Evolutionary conservation across 2,113 vertebrate species (phyloP).

Genomic region (Solea solea): DNA sequence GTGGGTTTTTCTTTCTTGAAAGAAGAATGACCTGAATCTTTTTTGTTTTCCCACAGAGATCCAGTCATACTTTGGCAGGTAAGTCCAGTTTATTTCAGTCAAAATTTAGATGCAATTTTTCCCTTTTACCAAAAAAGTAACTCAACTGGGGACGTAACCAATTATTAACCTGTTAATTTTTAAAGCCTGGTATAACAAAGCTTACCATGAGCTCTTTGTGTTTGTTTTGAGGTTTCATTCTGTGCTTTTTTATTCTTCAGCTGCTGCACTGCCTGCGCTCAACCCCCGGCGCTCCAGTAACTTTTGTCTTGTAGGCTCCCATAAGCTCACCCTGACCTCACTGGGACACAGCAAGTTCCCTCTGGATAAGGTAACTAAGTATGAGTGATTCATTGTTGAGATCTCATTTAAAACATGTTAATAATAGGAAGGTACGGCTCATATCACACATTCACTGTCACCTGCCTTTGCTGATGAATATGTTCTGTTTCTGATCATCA

Average conservation of each 20-base stretch:
- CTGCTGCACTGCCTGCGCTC: constrained; percentile 52
- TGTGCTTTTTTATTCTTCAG: constrained; percentile 25
- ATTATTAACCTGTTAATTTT: no score
- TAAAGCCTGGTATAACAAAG: no score
- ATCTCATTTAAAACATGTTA: neutral
- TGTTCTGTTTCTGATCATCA: neutral
- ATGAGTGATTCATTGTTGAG: no score
- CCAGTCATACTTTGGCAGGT: constrained; percentile 71
- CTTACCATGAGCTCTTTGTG: neutral
- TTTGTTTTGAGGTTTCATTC: neutral
- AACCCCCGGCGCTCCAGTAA: constrained; percentile 76
- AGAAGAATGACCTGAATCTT: neutral
- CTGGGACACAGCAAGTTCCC: constrained; percentile 83
- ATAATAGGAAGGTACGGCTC: neutral
- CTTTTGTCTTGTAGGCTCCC: constrained; percentile 83
- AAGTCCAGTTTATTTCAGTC: constrained; percentile 48
- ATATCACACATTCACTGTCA: neutral
- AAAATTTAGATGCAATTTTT: neutral
- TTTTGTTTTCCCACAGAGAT: constrained; percentile 65
- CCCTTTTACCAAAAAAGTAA: neutral
- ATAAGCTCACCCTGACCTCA: constrained; percentile 81
- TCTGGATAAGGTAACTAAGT: constrained; percentile 80
- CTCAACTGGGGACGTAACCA: neutral
- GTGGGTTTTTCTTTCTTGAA: neutral
- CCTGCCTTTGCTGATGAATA: neutral